phyloP scores from a whole-genome alignment of 2,113 vertebrate species.

The Neopipo cinnamomea region DNA sequence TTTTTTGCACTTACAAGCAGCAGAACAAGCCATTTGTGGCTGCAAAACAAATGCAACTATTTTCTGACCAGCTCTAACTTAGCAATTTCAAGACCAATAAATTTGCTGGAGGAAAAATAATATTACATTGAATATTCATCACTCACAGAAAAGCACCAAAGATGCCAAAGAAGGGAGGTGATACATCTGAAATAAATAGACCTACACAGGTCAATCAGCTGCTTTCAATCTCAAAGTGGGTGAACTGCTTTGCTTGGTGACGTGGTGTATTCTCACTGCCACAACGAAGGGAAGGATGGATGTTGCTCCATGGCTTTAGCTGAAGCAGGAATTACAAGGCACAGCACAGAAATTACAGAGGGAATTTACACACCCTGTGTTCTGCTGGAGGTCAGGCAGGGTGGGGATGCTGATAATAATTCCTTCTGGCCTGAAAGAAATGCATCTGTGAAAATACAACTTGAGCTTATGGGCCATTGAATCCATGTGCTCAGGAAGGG shows the following conservation, averaged over 20 bases:
- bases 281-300: not conserved
- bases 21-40: not conserved
- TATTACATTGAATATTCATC: not conserved
- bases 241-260: not conserved
- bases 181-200: not conserved
- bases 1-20: not conserved
- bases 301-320: not conserved
- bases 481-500: not conserved
- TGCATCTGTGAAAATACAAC: not conserved
- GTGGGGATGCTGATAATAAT: not conserved
- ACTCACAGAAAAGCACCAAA: not conserved
- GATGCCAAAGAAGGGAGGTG: not conserved
- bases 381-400: not conserved
- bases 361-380: not conserved
- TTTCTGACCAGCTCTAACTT: not conserved
- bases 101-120: not conserved
- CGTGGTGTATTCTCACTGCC: not conserved
- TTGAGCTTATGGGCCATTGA: not conserved
- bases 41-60: conserved; percentile 4
- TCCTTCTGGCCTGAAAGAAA: not conserved
- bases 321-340: not conserved
- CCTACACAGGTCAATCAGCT: not conserved
- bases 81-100: not conserved
- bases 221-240: not conserved
- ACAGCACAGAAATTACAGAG: not conserved